Conservation (phyloP, 1,140 invertebrate species). For the Lethrus apterus region DNA sequence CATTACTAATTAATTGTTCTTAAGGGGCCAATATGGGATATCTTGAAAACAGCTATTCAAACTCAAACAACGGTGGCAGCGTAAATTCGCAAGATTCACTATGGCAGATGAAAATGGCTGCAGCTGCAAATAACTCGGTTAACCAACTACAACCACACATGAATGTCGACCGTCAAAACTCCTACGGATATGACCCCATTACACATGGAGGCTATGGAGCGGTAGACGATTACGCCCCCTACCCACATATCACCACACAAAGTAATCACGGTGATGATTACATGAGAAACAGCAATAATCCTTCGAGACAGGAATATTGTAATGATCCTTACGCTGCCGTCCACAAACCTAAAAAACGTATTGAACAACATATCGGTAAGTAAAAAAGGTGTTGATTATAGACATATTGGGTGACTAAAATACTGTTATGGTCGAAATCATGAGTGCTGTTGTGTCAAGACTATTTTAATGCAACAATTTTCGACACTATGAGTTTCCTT, state of each 20-base stretch:
- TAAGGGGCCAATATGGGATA: constrained; percentile 79
- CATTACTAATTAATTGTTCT: constrained; percentile 12
- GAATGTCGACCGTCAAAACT: constrained; percentile 54
- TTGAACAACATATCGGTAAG: constrained; percentile 73
- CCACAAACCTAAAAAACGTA: constrained; percentile 76
- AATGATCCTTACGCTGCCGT: constrained; percentile 78
- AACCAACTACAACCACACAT: constrained; percentile 49
- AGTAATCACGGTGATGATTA: constrained; percentile 58
- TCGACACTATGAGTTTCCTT: too few species aligned
- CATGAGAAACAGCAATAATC: constrained; percentile 65
- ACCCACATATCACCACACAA: constrained; percentile 65
- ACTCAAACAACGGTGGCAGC: constrained; percentile 85
- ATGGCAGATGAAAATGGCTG: constrained; percentile 86
- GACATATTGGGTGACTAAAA: background rate
- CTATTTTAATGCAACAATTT: too few species aligned
- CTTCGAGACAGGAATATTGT: constrained; percentile 76
- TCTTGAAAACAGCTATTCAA: constrained; percentile 85
- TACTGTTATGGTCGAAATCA: background rate
- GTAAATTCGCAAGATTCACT: constrained; percentile 92
- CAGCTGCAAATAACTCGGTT: constrained; percentile 53
- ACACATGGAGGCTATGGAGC: constrained; percentile 73
- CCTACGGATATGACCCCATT: constrained; percentile 68
- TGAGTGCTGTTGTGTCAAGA: too few species aligned
- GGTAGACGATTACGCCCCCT: constrained; percentile 78
- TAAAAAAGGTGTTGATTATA: constrained; percentile 28